Base-by-base conservation (phyloP, 1,140 invertebrate species). In the Tetragonula clypearis region DNA sequence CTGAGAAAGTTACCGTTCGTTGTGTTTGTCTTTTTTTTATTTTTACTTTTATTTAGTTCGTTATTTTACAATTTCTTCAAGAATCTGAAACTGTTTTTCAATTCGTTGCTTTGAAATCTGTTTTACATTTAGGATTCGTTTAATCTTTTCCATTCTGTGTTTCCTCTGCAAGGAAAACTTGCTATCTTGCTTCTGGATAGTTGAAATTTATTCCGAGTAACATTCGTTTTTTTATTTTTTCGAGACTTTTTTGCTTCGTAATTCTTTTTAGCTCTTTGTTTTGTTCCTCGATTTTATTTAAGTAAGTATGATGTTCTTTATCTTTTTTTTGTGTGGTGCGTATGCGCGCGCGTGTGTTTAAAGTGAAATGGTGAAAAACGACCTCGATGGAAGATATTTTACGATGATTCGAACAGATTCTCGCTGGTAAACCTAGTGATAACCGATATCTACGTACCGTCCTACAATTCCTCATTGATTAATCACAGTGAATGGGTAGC, bases 381-480 rank as follows among this genome's bases (percentile, higher is more conserved):
- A 74, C 41, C 41, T 75, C 9, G 15, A 19, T 53, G 49, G 26
- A 26, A 53, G 30, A 80, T 12, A 26, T 30, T 12, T 56, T 17
- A 71, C 12, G 35, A 62, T 35, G 71, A n/a, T 74, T 68, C 15
- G 62, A 41, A 49, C 23, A 23, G 21, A 72, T 49, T 49, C 69
- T 72, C 35, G 23, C 69, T 72, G 69, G 23, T n/a, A 56, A 26
- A n/a, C 26, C 53, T 55, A 82, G 53, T 53, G 71, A 68, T 69
- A 65, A 53, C 74, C 35, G 41, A 62, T 79, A 72, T 62, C 68
- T 68, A 79, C 56, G 68, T 84, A 79, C 82, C 82, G 82, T 84
- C 82, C 82, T 71, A 72, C n/a, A 72, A 49, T 72, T 84, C 26
- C 82, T 60, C 82, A 41, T 79, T 71, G 82, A 84, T 41, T 79